Conservation (phyloP, 2,797 vertebrate genomes). For the Gymnocypris eckloni region DNA sequence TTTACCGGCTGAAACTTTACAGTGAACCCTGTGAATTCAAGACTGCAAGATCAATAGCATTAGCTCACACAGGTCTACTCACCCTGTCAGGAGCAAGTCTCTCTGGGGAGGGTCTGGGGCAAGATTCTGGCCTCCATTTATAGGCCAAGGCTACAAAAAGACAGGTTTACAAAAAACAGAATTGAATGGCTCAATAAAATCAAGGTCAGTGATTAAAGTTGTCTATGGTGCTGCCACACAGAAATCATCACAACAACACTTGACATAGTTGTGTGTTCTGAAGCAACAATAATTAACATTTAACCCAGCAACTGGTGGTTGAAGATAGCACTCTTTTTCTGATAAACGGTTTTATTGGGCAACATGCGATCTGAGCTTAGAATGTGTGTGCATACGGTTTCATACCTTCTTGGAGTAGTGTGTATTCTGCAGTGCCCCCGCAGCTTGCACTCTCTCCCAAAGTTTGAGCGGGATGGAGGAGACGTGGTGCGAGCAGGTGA, state of each 20-base stretch:
- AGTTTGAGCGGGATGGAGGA: slow-evolving; percentile 95
- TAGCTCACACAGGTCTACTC: slow-evolving; percentile 61
- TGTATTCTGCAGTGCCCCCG: slow-evolving; percentile 86
- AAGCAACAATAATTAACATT: neutral
- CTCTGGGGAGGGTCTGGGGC: slow-evolving; percentile 91
- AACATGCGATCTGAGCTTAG: neutral
- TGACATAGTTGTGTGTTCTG: neutral
- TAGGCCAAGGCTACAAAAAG: slow-evolving; percentile 87
- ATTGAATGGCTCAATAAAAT: slow-evolving; percentile 10
- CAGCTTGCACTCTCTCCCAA: slow-evolving; percentile 89
- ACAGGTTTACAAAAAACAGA: slow-evolving; percentile 39
- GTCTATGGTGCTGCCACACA: neutral
- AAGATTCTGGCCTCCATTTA: slow-evolving; percentile 90
- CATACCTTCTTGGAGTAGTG: slow-evolving; percentile 90
- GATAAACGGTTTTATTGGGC: neutral
- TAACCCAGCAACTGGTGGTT: neutral
- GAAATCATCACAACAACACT: neutral
- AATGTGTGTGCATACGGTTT: neutral
- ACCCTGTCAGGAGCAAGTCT: slow-evolving; percentile 97
- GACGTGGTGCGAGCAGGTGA: slow-evolving; percentile 96
- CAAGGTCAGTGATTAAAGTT: neutral
- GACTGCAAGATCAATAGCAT: neutral
- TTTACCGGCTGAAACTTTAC: neutral
- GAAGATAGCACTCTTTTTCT: neutral
- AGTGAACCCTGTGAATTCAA: neutral